phyloP scores from a whole-genome alignment of 2,797 vertebrate species.

The Diplodus puntazzo region DNA sequence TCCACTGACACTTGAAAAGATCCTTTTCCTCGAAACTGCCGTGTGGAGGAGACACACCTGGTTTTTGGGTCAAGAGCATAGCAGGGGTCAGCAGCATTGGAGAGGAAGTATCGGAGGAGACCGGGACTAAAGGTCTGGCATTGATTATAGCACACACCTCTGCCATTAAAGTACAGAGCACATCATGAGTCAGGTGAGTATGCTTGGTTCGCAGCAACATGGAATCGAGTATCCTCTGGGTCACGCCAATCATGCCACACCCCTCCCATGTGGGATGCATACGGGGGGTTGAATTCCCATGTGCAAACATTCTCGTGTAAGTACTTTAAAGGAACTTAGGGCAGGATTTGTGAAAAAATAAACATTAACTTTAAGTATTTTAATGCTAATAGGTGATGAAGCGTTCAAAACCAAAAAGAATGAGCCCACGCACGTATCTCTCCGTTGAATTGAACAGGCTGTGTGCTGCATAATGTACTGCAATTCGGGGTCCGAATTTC shows the following conservation, averaged over 20 bases:
- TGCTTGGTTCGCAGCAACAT: background rate
- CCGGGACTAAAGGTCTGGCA: background rate
- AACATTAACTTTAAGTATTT: too few relatives aligned
- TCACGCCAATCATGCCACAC: slow-evolving; percentile 13
- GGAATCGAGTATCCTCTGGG: background rate
- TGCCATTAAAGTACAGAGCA: background rate
- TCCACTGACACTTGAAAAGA: slow-evolving; percentile 14
- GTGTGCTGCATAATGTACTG: too few relatives aligned
- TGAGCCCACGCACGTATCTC: too few relatives aligned
- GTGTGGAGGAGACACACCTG: background rate
- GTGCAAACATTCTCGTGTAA: background rate
- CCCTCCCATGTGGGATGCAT: slow-evolving; percentile 18
- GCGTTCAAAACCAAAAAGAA: too few relatives aligned
- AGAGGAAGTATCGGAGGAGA: background rate
- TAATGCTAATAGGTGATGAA: too few relatives aligned
- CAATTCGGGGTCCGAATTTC: too few relatives aligned
- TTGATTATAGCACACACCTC: background rate
- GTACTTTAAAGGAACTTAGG: background rate
- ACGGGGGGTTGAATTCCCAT: slow-evolving; percentile 14
- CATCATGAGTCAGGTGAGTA: background rate
- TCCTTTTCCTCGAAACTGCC: background rate
- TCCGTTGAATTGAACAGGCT: too few relatives aligned
- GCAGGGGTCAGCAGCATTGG: slow-evolving; percentile 9
- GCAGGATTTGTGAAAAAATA: too few relatives aligned
- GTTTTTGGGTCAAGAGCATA: slow-evolving; percentile 18